Evolutionary conservation across 2,888 invertebrate species (phyloP).

Genomic region (Drosophila algonquin): DNA sequence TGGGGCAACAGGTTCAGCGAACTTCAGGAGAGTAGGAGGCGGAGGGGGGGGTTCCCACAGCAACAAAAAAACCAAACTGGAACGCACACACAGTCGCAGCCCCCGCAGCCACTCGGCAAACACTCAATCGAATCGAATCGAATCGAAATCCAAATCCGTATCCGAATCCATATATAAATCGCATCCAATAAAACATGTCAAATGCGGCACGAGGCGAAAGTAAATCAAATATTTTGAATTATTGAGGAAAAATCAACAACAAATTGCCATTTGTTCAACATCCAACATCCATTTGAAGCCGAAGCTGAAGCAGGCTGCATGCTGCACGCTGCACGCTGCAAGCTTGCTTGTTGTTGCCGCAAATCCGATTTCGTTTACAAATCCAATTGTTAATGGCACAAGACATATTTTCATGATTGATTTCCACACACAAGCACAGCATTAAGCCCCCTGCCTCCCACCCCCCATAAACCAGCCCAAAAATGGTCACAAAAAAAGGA

Average conservation of each 20-base stretch:
- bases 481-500: constrained; percentile 50
- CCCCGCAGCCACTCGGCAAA: neutral
- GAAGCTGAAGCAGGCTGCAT: constrained; percentile 10
- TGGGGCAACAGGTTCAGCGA: constrained; percentile 65
- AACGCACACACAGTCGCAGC: neutral
- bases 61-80: constrained; percentile 10
- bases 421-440: constrained; percentile 32
- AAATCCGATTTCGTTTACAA: constrained; percentile 67
- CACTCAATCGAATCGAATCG: neutral
- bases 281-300: constrained; percentile 4
- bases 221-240: constrained; percentile 52
- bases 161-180: neutral
- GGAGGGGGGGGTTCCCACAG: constrained; percentile 3
- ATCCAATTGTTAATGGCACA: constrained; percentile 67
- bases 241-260: constrained; percentile 51
- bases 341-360: constrained; percentile 10
- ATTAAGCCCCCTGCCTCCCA: neutral
- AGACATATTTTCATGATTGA: constrained; percentile 72
- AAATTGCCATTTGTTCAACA: constrained; percentile 40
- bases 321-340: constrained; percentile 5
- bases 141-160: neutral
- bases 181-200: constrained; percentile 32
- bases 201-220: constrained; percentile 50
- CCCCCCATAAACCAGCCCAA: constrained; percentile 17
- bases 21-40: constrained; percentile 30